Base-by-base conservation (phyloP, 1,140 invertebrate genomes). In the Brachionus sp. region DNA sequence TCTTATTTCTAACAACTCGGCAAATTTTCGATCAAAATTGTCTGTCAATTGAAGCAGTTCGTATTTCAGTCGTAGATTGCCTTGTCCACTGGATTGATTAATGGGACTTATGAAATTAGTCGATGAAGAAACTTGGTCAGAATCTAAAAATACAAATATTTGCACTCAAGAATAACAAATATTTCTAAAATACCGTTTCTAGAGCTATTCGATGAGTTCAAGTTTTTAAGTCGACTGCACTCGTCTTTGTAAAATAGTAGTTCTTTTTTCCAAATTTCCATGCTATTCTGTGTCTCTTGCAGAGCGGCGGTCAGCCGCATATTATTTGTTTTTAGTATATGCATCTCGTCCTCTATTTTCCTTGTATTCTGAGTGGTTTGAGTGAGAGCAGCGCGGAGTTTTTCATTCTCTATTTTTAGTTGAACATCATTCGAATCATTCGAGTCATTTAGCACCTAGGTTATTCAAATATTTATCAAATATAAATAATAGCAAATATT, bases 181-280 rank as follows among this genome's bases (percentile, higher is more conserved):
- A 46, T 44, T 5, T 13, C 29, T 35, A 25, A 13, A 42, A 12
- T 42, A 62, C 29, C 68, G 68, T 37, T 57, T 25, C 35, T 35
- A 62, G 84, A 80, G 84, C 89, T 75, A 42, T 44, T 75, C 5
- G 42, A 44, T 25, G 19, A 44, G 42, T 75, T 75, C 42, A 75
- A 92, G 64, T 92, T 92, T 89, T 96, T 95, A 85, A 97, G 92
- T 84, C 94, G 91, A 77, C 93, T 92, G 90, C 97, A 97, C 88
- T 98, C 96, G 86, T 98, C 96, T 90, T 97, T 96, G 86, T 97
- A 96, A 44, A 94, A 93, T 85, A 96, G 95, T 82, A 98, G 90
- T 87, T 98, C 96, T 85, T 95, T 92, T 90, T 98, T 98, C 96
- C 96, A 98, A 88, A 98, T 95, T 86, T 98, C 96, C 6, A 98